Conservation (phyloP, 2,797 vertebrate species). For the Clamator glandarius region DNA sequence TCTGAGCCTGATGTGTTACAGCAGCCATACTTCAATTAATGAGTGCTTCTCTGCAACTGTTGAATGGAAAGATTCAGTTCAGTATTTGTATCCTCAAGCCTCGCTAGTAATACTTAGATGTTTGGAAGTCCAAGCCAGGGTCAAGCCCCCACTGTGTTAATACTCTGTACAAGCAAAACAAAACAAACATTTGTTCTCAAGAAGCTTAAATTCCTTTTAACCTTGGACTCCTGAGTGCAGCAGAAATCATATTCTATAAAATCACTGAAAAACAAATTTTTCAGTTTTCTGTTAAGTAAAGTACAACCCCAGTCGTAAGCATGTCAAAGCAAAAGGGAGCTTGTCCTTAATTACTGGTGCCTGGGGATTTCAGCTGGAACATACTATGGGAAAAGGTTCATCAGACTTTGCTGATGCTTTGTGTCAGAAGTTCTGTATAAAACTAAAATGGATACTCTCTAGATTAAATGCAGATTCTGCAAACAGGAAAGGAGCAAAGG, state of each 20-base stretch:
- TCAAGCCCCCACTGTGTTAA: not conserved
- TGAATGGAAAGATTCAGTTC: not conserved
- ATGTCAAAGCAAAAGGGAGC: not conserved
- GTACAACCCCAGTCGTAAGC: not conserved
- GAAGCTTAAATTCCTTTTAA: constrained; percentile 13
- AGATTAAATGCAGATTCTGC: not conserved
- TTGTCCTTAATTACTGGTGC: not conserved
- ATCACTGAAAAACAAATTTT: not conserved
- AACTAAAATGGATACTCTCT: not conserved
- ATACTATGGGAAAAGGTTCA: not conserved
- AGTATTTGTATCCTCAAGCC: not conserved
- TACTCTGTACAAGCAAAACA: not conserved
- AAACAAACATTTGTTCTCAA: not conserved
- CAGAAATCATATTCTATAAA: not conserved
- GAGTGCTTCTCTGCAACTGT: not conserved
- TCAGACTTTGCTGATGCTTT: not conserved
- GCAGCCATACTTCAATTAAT: not conserved
- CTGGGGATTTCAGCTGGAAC: constrained; percentile 1
- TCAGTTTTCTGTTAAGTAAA: not conserved
- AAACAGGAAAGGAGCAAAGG: no score
- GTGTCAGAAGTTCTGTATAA: not conserved
- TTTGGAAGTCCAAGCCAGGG: not conserved
- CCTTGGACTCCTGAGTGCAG: not conserved
- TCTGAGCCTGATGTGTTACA: not conserved
- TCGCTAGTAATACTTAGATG: not conserved